Evolutionary conservation across 2,113 vertebrate species (phyloP).

Genomic region (Tapirus terrestris): DNA sequence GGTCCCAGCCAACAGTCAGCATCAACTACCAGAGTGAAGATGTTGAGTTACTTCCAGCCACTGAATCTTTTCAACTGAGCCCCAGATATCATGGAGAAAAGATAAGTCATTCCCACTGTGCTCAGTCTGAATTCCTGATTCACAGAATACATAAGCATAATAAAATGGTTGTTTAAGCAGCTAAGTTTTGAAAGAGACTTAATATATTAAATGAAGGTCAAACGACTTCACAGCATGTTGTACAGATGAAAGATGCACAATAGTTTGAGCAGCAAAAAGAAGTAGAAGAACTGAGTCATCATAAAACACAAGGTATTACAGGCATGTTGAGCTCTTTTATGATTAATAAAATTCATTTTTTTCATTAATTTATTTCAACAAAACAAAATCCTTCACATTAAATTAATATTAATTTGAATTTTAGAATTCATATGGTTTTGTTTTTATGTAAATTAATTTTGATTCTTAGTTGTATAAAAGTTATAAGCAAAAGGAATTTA

Average conservation of each 20-base stretch:
- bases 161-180: neutral
- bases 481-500: slow-evolving; percentile 6
- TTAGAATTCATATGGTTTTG: slow-evolving; percentile 15
- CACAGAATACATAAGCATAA: neutral
- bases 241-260: neutral
- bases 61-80: neutral
- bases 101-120: neutral
- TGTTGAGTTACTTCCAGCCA: neutral
- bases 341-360: neutral
- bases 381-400: neutral
- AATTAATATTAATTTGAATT: slow-evolving; percentile 31
- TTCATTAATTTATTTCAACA: neutral
- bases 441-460: slow-evolving; percentile 43
- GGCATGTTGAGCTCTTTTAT: neutral
- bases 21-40: neutral
- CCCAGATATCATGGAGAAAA: neutral
- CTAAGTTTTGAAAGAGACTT: neutral
- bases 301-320: neutral
- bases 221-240: neutral
- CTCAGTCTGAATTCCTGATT: neutral
- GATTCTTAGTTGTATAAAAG: slow-evolving; percentile 24
- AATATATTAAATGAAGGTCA: slow-evolving; percentile 3
- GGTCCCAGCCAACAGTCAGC: neutral
- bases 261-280: neutral
- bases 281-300: neutral